Base-by-base conservation (phyloP, 1,140 invertebrate genomes). In the Megathymus violae region DNA sequence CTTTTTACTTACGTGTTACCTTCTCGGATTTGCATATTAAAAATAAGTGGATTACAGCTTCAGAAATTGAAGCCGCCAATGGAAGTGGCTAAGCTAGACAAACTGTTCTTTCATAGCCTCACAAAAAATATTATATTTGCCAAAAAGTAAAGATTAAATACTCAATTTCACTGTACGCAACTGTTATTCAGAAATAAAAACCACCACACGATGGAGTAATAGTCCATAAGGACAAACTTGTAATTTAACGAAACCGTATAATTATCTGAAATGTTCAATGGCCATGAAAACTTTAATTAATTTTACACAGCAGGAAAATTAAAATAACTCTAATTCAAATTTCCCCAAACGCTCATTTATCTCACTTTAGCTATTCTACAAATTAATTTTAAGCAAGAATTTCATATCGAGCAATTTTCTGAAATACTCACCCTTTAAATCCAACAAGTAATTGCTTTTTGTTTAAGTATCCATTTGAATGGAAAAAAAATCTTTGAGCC, bases 341-440 rank as follows among this genome's bases (percentile, higher is more conserved):
- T 56, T 56, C 52, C 40, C 22, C 25, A 56, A 56, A 44, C 34
- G 52, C 25, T 56, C 40, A 56, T 56, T 67, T 22, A 63, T 66
- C 43, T 47, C 36, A 41, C 13, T 54, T 43, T 17, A 13, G 15
- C 22, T 31, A 31, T 58, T 27, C 16, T 22, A 15, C 22, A 56
- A 56, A 44, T 56, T 40, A 43, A 44, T 56, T 63, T 67, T 44
- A 47, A 59, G 51, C 47, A 59, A 43, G 19, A 59, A 41, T 63
- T 63, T 47, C 59, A 50, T 43, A 31, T 51, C 13, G 43, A 41
- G 50, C 52, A 44, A 41, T 52, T 67, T 63, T 59, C 46, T 46
- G 51, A 59, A 27, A 59, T 47, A 62, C 58, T 62, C 46, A 56
- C 41, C 25, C 58, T 58, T 51, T 51, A 46, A 62, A 62, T 59